Base-by-base conservation (phyloP, 2,888 invertebrate genomes). In the Eupeodes latifasciatus region DNA sequence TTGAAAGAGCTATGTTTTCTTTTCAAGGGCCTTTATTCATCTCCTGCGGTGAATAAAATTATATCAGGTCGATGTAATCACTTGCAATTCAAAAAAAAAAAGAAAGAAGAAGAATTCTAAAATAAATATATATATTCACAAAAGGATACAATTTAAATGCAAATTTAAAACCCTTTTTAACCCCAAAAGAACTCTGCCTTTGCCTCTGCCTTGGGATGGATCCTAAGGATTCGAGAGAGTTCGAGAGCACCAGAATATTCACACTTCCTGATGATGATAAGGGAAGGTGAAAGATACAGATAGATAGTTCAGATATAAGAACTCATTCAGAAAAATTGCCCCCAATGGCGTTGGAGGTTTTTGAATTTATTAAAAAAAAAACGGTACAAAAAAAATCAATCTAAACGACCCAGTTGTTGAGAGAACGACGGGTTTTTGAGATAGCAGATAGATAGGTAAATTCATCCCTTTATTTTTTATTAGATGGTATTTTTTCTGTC, bases 71-170 rank as follows among this genome's bases (percentile, higher is more conserved):
- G 36, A 72, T 66, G 83, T 27, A 79, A 87, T 80, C 83, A 83
- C 83, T 80, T 76, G 75, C 75, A 83, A 67, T 57, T 69, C 44
- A 57, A 74, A 53, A 27, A 51, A 71, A 36, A 64, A 82, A 59
- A 44, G 7, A 57, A 74, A 53, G 12, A 36, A 53, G 27, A 27
- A 69, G 27, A 74, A 84, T 75, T 64, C 55, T 67, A 80, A 62
- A 72, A 53, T 51, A 40, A 14, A 27, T 12, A 36, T 4, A 66
- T 72, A 40, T 40, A 67, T 47, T 59, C 81, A 89, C 85, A 85
- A 84, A 88, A 75, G 85, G 81, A 88, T 84, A 88, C 84, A 85
- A 88, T 85, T 85, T 84, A 84, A 87, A 86, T 85, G 83, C 87
- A 87, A 87, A 87, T 87, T 87, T 80, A 84, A 86, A 86, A 72